phyloP scores from a whole-genome alignment of 2,888 invertebrate genomes.

The Rotaria socialis region DNA sequence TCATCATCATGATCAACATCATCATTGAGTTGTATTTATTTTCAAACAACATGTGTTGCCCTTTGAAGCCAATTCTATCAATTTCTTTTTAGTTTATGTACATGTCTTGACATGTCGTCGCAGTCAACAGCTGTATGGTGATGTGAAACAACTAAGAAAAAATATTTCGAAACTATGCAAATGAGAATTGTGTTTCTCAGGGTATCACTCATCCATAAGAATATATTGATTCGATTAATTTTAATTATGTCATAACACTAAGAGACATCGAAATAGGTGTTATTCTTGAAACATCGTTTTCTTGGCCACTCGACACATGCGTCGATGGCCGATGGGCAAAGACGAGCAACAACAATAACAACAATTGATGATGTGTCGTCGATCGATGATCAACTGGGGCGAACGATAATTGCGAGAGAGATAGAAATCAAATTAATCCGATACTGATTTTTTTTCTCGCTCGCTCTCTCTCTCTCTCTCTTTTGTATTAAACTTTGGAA shows the following conservation, averaged over 20 bases:
- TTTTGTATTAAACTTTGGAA: not conserved
- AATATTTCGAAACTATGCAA: constrained; percentile 6
- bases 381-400: constrained; percentile 25
- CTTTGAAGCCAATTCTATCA: not conserved
- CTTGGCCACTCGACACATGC: not conserved
- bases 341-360: not conserved
- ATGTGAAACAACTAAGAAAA: not conserved
- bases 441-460: not conserved
- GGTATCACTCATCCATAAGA: constrained; percentile 3
- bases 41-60: constrained; percentile 32
- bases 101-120: not conserved
- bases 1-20: constrained; percentile 5
- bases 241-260: constrained; percentile 8
- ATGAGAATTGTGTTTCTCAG: constrained; percentile 13
- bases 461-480: not conserved
- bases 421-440: constrained; percentile 11
- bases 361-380: not conserved
- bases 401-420: constrained; percentile 12
- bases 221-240: constrained; percentile 30
- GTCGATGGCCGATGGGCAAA: constrained; percentile 10
- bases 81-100: not conserved
- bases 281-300: constrained; percentile 32
- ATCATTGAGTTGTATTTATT: constrained; percentile 32
- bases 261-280: not conserved
- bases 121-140: not conserved